Base-by-base conservation (phyloP, 2,797 vertebrate genomes). In the Mus caroli region DNA sequence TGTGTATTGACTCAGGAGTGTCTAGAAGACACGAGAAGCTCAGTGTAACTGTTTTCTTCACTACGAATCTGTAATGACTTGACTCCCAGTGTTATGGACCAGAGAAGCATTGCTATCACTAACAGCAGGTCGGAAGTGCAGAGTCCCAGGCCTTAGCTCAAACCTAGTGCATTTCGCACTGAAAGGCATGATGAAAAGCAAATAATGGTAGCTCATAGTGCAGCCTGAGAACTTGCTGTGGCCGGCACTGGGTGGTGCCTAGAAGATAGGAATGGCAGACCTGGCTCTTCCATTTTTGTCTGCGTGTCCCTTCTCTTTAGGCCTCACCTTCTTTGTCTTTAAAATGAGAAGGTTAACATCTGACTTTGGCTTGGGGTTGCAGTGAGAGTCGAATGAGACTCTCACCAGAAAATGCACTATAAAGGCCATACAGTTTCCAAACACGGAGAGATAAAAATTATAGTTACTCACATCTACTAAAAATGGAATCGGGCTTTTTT, bases 401-500 rank as follows among this genome's bases (percentile, higher is more conserved):
- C 3, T 62, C 26, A n/a, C 75, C 71, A 90, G 64, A 93, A 94
- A 94, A 77, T 60, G 62, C 73, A 19, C 37, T 92, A 76, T 91
- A 50, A 91, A 91, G 50, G 54, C 20, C 20, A 37, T 2, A 13
- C 37, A 64, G 80, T 83, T 89, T 95, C 93, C 82, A 96, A 85
- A 94, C 11, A 82, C 50, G 77, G 93, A 71, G 64, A 28, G 46
- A 87, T 50, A 40, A 94, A 94, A 84, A 94, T n/a, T 91, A 6
- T 86, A 94, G 52, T 40, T 96, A 80, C 90, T 94, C 88, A 97
- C 40, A 83, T 46, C 34, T 77, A 89, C 52, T 88, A 94, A 90
- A 96, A 96, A 96, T 92, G 85, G 88, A 96, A 94, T 92, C 73
- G 90, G 73, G n/a, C 86, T 97, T 89, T 96, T 98, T 85, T 95